Conservation (phyloP, 2,797 vertebrate species). For the Naso thynnoides region DNA sequence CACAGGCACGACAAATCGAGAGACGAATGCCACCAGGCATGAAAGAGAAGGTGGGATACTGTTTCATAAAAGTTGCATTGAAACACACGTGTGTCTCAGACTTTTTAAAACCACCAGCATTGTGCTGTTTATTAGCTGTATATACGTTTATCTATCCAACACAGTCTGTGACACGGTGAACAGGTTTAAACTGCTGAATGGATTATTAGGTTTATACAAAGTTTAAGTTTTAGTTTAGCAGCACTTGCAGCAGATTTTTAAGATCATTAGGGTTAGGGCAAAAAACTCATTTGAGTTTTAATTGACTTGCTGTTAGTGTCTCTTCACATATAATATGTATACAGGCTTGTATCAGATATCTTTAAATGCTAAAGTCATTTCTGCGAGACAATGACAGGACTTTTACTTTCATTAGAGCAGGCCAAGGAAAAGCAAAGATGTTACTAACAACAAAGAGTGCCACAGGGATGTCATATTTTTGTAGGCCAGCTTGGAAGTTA, state of each 20-base stretch:
- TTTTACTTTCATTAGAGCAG: background rate
- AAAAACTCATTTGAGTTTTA: too few species aligned
- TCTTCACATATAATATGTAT: background rate
- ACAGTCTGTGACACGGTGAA: background rate
- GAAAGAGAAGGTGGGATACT: constrained; percentile 38
- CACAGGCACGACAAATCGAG: constrained; percentile 60
- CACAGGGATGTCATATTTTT: too few species aligned
- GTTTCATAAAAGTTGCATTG: constrained; percentile 35
- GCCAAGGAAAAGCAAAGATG: background rate
- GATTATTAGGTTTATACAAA: background rate
- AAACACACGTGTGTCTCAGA: constrained; percentile 10
- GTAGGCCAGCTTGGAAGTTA: too few species aligned
- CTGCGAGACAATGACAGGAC: background rate
- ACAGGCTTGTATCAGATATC: background rate
- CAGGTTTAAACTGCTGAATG: background rate
- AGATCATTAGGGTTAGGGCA: background rate
- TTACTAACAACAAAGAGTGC: too few species aligned
- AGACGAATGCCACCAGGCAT: constrained; percentile 51
- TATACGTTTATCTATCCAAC: background rate
- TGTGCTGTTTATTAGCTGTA: background rate
- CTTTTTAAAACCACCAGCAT: constrained; percentile 11
- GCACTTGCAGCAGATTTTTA: background rate
- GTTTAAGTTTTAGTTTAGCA: background rate
- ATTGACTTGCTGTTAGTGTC: background rate
- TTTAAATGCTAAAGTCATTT: background rate